These are phyloP conservation scores for Gorsachius goisagi DNA, from an alignment of 2,113 vertebrate species.

Conservation along the genomic window DNA sequence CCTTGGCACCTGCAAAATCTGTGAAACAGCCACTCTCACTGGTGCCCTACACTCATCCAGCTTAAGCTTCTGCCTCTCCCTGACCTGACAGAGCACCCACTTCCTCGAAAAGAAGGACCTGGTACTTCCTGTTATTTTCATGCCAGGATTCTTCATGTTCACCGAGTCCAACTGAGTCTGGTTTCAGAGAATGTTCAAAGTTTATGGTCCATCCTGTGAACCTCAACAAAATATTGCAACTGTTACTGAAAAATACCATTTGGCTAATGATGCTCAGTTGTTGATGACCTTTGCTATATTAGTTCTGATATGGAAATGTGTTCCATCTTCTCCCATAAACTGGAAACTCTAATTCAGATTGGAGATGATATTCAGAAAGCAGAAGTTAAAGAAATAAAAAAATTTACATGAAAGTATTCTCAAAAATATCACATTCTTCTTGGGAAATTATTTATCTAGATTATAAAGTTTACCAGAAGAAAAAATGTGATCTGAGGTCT, in stretches of 20 bases:
- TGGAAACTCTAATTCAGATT: not conserved
- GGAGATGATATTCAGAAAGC: not conserved
- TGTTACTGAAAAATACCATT: not conserved
- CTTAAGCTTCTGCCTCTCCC: not conserved
- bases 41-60: not conserved
- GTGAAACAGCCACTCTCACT: not conserved
- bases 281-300: not conserved
- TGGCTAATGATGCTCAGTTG: not conserved
- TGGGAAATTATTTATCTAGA: not conserved
- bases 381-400: not conserved
- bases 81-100: not conserved
- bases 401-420: not conserved
- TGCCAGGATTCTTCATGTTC: not conserved
- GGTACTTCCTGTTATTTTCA: not conserved
- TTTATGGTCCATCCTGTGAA: not conserved
- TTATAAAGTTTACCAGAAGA: not conserved
- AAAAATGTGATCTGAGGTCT: not conserved
- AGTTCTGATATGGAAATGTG: not conserved
- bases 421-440: not conserved
- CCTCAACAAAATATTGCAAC: not conserved
- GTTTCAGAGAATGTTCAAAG: not conserved
- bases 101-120: not conserved
- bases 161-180: not conserved
- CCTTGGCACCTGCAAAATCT: not conserved
- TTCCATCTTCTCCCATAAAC: not conserved